Conservation (phyloP, 2,113 vertebrate species). For the Proterorhinus semilunaris region DNA sequence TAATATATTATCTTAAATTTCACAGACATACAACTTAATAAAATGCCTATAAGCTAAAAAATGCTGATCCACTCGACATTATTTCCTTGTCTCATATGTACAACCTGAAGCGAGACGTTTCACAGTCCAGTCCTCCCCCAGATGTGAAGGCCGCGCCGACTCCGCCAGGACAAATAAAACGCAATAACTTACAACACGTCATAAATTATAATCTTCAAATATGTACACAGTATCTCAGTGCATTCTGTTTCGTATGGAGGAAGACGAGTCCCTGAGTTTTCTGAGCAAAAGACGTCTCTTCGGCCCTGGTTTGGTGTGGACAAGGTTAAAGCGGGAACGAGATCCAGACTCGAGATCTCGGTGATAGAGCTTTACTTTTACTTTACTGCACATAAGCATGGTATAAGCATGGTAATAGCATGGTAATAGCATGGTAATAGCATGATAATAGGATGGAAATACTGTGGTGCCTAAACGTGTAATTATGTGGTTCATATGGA, state of each 20-base stretch:
- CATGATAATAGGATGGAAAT: too few relatives aligned
- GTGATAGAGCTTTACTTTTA: too few relatives aligned
- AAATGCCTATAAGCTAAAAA: constrained; percentile 16
- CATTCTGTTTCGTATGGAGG: constrained; percentile 27
- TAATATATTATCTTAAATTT: constrained; percentile 58
- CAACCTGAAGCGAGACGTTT: constrained; percentile 22
- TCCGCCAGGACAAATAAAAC: constrained; percentile 45
- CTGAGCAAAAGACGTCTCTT: neutral
- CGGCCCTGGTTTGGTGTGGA: neutral
- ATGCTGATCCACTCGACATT: constrained; percentile 11
- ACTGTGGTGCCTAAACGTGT: too few relatives aligned
- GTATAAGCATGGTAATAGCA: too few relatives aligned
- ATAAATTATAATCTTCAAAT: constrained; percentile 63
- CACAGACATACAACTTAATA: constrained; percentile 25
- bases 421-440: too few relatives aligned
- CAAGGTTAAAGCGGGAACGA: neutral
- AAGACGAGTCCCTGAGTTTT: constrained; percentile 1
- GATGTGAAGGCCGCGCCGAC: constrained; percentile 35
- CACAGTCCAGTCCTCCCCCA: constrained; percentile 43
- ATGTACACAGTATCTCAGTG: constrained; percentile 69
- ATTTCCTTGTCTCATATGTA: constrained; percentile 23
- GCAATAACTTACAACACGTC: constrained; percentile 61
- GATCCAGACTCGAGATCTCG: neutral
- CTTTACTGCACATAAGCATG: too few relatives aligned
- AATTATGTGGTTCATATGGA: too few relatives aligned